These are phyloP conservation scores for Euura saliciscinereae DNA, from an alignment of 1,140 invertebrate species.

Conservation along the genomic window DNA sequence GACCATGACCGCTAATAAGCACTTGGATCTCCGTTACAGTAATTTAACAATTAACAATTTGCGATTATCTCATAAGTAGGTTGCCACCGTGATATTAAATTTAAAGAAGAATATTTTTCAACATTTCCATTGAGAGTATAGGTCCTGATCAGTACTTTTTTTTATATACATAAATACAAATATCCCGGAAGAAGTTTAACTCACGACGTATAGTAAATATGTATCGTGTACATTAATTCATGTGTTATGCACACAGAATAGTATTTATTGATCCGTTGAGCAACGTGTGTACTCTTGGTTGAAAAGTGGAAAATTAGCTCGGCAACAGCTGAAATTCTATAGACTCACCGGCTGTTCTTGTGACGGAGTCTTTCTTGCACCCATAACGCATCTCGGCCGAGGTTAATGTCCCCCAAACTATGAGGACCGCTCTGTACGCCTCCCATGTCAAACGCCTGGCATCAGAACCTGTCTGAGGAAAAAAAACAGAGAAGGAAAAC, in stretches of 20 bases:
- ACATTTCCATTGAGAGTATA: no score
- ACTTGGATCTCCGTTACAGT: conserved; percentile 39
- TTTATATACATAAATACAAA: no score
- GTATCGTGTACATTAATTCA: no score
- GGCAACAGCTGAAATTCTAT: no score
- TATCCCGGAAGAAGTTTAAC: no score
- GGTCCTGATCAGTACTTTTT: no score
- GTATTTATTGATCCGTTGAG: neutral
- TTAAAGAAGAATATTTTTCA: no score
- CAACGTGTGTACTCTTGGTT: neutral
- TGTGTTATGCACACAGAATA: no score
- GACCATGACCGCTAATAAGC: conserved; percentile 52
- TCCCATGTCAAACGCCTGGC: conserved; percentile 41
- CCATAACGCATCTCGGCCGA: conserved; percentile 48
- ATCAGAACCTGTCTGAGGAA: neutral
- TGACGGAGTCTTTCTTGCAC: conserved; percentile 55
- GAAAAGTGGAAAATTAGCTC: no score
- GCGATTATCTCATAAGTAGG: conserved; percentile 23
- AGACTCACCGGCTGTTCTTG: conserved; percentile 48
- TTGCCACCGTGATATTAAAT: neutral
- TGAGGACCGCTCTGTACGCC: conserved; percentile 55
- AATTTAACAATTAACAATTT: conserved; percentile 42
- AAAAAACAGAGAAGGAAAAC: no score
- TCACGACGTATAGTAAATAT: no score
- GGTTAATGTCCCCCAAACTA: conserved; percentile 39